Evolutionary conservation across 2,113 vertebrate genomes (phyloP), one percentile per base, ranked within the genome.

Genomic region (Corythaixoides concolor): DNA sequence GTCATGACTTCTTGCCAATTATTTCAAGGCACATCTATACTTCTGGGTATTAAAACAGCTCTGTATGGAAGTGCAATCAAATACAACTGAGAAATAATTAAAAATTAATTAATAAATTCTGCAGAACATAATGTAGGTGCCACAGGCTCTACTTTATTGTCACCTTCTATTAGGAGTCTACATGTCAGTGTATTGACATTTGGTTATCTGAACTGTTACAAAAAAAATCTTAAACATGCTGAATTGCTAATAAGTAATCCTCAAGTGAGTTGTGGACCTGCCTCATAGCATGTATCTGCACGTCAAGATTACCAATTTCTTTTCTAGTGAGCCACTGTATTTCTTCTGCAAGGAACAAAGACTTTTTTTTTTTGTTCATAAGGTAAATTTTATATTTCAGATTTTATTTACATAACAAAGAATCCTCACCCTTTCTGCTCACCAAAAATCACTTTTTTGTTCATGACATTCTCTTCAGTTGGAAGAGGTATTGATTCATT

Each of bases 401-500:
- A 83, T 92, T 94, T 93, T 86, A 92, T 97, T 97, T 86, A 13
- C 73, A 96, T 94, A 87, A 97, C 64, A 97, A 80, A 87, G 68
- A 72, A 81, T 70, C 6, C 4, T 81, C 8, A 69, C 72, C 45
- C 66, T 67, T 85, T 76, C 59, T 11, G 3, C n/a, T 80, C 52
- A 64, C 67, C 5, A 5, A 35, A 91, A 81, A 75, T 72, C 5
- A 16, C 35, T 89, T 90, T 93, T 93, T 92, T 75, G 33, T 73
- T 87, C 78, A 76, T 84, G 56, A 93, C 53, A 97, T 96, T 95
- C 77, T 87, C 77, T 96, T 90, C 69, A 62, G 41, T 47, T 77
- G 35, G 53, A 91, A 88, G 79, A 97, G 66, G 63, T 96, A 98
- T 96, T 22, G 41, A 95, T 96, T 98, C 84, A 95, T 98, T 98